Evolutionary conservation across 2,113 vertebrate species (phyloP).

Genomic region (Hucho hucho): DNA sequence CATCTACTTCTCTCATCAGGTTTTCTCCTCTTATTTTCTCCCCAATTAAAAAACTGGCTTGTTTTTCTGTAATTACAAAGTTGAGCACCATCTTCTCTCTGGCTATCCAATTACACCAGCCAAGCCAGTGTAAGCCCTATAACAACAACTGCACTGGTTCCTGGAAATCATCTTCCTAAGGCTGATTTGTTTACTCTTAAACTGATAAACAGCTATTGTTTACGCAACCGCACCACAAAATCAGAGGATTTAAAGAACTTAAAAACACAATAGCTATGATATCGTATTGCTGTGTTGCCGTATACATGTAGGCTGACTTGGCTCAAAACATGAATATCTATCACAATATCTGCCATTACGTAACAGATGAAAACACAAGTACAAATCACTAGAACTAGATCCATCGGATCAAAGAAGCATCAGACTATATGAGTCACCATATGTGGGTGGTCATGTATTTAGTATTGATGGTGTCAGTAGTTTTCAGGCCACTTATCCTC

Average conservation of each 20-base stretch:
- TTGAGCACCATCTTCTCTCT: not conserved
- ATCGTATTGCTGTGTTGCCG: too few species aligned
- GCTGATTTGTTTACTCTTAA: not conserved
- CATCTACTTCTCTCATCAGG: not conserved
- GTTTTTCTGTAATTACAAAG: slow-evolving; percentile 1
- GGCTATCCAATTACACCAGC: not conserved
- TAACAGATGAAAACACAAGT: not conserved
- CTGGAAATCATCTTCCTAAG: not conserved
- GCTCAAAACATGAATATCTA: not conserved
- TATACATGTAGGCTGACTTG: not conserved
- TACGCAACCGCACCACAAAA: not conserved
- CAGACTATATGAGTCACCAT: too few species aligned
- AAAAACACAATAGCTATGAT: too few species aligned
- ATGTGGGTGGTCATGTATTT: too few species aligned
- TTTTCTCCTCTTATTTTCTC: not conserved
- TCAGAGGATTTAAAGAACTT: not conserved
- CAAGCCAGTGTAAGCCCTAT: not conserved
- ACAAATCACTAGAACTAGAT: not conserved
- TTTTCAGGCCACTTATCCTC: not conserved
- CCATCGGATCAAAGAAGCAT: too few species aligned
- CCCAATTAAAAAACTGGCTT: not conserved
- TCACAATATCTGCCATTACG: not conserved
- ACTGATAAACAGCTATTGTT: not conserved
- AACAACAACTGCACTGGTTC: not conserved
- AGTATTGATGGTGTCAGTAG: not conserved